phyloP scores from a whole-genome alignment of 2,797 vertebrate genomes.

The Graptemys geographica region DNA sequence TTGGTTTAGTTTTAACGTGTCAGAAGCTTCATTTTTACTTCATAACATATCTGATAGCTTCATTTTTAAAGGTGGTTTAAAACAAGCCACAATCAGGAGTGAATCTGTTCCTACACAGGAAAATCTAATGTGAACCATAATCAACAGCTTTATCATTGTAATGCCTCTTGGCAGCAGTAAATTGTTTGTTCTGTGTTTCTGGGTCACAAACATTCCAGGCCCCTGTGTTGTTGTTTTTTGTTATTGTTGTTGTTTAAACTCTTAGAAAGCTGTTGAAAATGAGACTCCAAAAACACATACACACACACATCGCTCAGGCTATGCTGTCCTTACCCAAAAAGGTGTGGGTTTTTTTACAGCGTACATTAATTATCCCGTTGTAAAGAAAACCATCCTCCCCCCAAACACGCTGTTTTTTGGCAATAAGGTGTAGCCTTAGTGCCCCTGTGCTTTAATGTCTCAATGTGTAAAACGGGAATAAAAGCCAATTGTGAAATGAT shows the following conservation, averaged over 20 bases:
- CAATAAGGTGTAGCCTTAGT: neutral
- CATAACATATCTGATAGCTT: neutral
- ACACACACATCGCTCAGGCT: neutral
- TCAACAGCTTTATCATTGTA: slow-evolving; percentile 24
- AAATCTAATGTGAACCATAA: slow-evolving; percentile 30
- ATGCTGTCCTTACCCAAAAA: neutral
- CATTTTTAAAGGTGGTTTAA: slow-evolving; percentile 42
- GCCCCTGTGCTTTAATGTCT: neutral
- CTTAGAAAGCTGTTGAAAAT: neutral
- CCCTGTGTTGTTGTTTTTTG: neutral
- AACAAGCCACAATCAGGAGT: slow-evolving; percentile 21
- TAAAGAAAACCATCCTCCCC: neutral
- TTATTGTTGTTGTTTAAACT: neutral
- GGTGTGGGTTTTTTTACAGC: neutral
- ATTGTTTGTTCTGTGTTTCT: slow-evolving; percentile 13
- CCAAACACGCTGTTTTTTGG: rapidly evolving
- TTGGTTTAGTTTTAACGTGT: neutral
- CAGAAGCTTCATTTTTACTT: neutral
- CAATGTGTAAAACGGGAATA: neutral
- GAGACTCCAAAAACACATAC: neutral
- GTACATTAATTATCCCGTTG: neutral
- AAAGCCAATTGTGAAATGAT: rapidly evolving
- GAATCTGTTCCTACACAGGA: slow-evolving; percentile 7
- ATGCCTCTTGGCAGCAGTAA: slow-evolving; percentile 26
- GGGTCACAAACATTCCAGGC: slow-evolving; percentile 15